These are phyloP conservation scores for Pomatorhinus ruficollis DNA, from an alignment of 2,113 vertebrate species.

Conservation along the genomic window DNA sequence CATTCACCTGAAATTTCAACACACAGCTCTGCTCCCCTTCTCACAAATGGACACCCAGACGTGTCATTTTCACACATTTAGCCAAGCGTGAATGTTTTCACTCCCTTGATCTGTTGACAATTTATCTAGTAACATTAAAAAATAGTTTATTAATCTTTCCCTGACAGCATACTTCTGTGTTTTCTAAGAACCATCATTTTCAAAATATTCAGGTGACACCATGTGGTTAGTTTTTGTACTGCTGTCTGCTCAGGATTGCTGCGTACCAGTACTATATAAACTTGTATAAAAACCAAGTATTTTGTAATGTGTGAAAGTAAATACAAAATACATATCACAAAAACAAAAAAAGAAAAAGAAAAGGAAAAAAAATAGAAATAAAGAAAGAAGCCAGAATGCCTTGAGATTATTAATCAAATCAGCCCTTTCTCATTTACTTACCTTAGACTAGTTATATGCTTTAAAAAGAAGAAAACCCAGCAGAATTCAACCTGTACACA, in stretches of 20 bases:
- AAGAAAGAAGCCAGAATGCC: background rate
- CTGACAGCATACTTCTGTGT: background rate
- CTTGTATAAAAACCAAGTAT: background rate
- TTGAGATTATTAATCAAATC: background rate
- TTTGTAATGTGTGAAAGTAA: background rate
- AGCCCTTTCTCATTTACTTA: background rate
- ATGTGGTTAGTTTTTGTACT: conserved; percentile 46
- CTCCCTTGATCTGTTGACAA: background rate
- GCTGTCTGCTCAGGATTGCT: background rate
- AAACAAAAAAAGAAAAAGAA: background rate
- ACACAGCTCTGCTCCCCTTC: background rate
- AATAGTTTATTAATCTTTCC: background rate
- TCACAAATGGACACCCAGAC: background rate
- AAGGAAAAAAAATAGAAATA: too few species aligned
- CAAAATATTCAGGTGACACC: conserved; percentile 46
- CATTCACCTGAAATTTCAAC: background rate
- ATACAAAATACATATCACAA: background rate
- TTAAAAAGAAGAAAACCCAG: background rate
- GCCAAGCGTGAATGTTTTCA: background rate
- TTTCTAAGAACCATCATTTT: background rate
- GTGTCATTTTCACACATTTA: background rate
- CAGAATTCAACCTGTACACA: background rate
- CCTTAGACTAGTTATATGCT: background rate
- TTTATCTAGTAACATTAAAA: background rate
- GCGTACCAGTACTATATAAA: background rate